Conservation (phyloP, 2,113 vertebrate species). For the Polyodon spathula region DNA sequence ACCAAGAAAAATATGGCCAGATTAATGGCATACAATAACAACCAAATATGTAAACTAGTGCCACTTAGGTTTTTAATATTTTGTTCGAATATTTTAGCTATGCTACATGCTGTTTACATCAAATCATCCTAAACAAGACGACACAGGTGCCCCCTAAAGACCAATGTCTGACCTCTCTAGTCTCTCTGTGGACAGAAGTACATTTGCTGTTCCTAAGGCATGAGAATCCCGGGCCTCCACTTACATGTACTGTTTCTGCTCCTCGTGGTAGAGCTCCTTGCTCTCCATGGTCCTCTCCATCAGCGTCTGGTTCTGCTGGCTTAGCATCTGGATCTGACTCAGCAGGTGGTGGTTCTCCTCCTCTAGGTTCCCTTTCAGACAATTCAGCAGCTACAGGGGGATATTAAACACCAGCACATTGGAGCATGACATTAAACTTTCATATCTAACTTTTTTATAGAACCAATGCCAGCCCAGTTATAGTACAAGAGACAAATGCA, state of each 20-base stretch:
- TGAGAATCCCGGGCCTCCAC: slow-evolving; percentile 17
- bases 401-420: background rate
- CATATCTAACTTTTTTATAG: slow-evolving; percentile 1
- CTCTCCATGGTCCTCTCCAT: slow-evolving; percentile 91
- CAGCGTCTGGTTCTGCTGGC: slow-evolving; percentile 88
- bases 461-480: background rate
- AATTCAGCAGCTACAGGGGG: slow-evolving; percentile 70
- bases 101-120: no score
- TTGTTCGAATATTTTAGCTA: no score
- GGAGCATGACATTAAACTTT: background rate
- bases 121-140: no score
- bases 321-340: slow-evolving; percentile 90
- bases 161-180: no score
- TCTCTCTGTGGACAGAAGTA: no score
- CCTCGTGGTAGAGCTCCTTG: slow-evolving; percentile 89
- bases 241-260: slow-evolving; percentile 97
- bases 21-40: no score
- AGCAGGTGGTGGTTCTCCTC: slow-evolving; percentile 96
- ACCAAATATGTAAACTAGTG: background rate
- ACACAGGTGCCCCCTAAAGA: no score
- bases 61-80: no score
- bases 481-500: no score
- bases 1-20: no score
- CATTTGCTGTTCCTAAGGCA: background rate
- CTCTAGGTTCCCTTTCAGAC: slow-evolving; percentile 90